A percentile compares a stretch with the other conserved stretches of the same genome.
phyloP scores from a whole-genome alignment of 2,797 vertebrate species.

The Brachymystax lenok region DNA sequence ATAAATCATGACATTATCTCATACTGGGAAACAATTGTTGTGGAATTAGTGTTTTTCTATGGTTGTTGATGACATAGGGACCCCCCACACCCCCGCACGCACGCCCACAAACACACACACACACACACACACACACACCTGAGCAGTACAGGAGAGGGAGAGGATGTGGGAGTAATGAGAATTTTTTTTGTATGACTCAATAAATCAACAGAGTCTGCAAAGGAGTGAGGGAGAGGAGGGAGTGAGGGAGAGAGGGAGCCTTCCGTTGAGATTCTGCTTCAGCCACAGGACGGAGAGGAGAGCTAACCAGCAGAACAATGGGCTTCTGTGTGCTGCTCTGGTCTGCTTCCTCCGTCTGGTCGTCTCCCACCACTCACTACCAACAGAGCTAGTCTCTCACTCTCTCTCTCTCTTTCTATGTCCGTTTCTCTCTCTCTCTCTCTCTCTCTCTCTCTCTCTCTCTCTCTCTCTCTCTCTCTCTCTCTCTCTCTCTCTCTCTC shows the following conservation, averaged over 20 bases:
- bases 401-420: no score
- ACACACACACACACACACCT: slow-evolving; percentile 6
- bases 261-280: not conserved
- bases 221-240: slow-evolving; percentile 54
- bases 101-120: not conserved
- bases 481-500: no score
- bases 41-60: not conserved
- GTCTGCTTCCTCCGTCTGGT: not conserved
- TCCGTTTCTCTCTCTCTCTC: no score
- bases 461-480: no score
- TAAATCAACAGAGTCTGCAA: slow-evolving; percentile 76
- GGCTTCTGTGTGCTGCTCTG: slow-evolving; percentile 80
- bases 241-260: slow-evolving; percentile 21
- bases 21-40: not conserved
- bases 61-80: not conserved
- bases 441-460: no score
- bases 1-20: not conserved
- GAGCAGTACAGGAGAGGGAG: slow-evolving; percentile 15
- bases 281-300: slow-evolving; percentile 33
- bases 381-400: not conserved
- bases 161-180: slow-evolving; percentile 73
- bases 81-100: not conserved
- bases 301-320: slow-evolving; percentile 87
- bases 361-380: not conserved
- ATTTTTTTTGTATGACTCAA: slow-evolving; percentile 81